Evolutionary conservation across 1,140 invertebrate genomes (phyloP), one percentile per base, ranked within the genome.

Genomic region (Macrostomum lignano): DNA sequence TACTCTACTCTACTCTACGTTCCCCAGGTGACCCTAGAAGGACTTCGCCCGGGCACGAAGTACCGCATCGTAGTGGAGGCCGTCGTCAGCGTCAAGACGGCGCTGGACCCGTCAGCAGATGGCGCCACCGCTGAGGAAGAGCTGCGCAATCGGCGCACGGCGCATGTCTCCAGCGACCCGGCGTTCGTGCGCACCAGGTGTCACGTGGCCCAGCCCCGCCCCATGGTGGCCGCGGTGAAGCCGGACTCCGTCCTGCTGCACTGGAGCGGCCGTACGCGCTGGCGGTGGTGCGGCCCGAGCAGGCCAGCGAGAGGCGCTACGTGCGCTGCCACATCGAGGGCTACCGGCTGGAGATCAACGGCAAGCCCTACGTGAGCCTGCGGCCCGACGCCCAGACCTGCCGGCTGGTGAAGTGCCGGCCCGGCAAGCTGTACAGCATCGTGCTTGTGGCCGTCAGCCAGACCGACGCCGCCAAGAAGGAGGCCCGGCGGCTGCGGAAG

Each of bases 281-380:
- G 38, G 42, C 52, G 20, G 46, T 44, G 17, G 39, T 46, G 24
- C 45, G 47, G 23, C 35, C 42, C 26, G 40, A 36, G 11, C 40
- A n/a, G n/a, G n/a, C n/a, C n/a, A n/a, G n/a, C n/a, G n/a, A n/a
- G n/a, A n/a, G n/a, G n/a, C n/a, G n/a, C n/a, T n/a, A n/a, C n/a
- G n/a, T n/a, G n/a, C n/a, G n/a, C n/a, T n/a, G n/a, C n/a, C n/a
- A n/a, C n/a, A n/a, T n/a, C n/a, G n/a, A n/a, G n/a, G n/a, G n/a
- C n/a, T 58, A 58, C 37, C 46, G 51, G 36, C 37, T 58, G 13
- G 49, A 54, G 34, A 47, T 58, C n/a, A 58, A 58, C 40, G 51
- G 47, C 6, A 52, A 50, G 29, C 44, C 46, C 13, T 51, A 57
- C 35, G 43, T 43, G 30, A 44, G 44, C 31, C 35, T 57, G 43